phyloP scores from a whole-genome alignment of 2,888 invertebrate species.

The Hirtodrosophila confusa region DNA sequence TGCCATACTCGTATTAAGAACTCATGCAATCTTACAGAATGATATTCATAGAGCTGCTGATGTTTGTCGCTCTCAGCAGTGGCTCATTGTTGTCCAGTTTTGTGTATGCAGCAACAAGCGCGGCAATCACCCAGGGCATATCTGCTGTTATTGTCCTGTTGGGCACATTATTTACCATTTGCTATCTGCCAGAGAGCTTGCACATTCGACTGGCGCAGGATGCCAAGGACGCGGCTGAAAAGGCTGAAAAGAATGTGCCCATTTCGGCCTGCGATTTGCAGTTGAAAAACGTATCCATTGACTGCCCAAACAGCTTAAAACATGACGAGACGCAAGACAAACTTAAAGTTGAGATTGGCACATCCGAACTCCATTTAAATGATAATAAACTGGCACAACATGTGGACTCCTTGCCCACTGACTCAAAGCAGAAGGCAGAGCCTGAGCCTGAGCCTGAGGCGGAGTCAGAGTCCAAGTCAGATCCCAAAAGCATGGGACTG shows the following conservation, averaged over 20 bases:
- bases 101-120: slow-evolving; percentile 84
- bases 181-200: slow-evolving; percentile 81
- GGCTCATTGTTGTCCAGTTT: slow-evolving; percentile 87
- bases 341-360: not conserved
- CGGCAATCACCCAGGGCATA: slow-evolving; percentile 75
- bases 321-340: slow-evolving; percentile 4
- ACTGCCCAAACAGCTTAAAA: slow-evolving; percentile 1
- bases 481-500: slow-evolving; percentile 35
- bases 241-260: slow-evolving; percentile 20
- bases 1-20: too few species aligned
- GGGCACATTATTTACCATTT: slow-evolving; percentile 69
- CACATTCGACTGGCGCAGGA: slow-evolving; percentile 44
- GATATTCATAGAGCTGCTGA: slow-evolving; percentile 86
- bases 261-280: slow-evolving; percentile 23
- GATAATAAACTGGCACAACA: slow-evolving; percentile 4
- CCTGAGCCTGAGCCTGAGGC: not conserved
- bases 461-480: slow-evolving; percentile 3
- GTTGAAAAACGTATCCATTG: slow-evolving; percentile 11
- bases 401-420: not conserved
- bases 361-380: not conserved
- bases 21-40: slow-evolving; percentile 84
- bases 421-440: slow-evolving; percentile 3
- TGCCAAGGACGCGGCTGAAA: slow-evolving; percentile 14
- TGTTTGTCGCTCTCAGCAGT: slow-evolving; percentile 86
- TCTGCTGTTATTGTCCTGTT: slow-evolving; percentile 66